phyloP scores from a whole-genome alignment of 2,797 vertebrate species.

The Bucorvus abyssinicus region DNA sequence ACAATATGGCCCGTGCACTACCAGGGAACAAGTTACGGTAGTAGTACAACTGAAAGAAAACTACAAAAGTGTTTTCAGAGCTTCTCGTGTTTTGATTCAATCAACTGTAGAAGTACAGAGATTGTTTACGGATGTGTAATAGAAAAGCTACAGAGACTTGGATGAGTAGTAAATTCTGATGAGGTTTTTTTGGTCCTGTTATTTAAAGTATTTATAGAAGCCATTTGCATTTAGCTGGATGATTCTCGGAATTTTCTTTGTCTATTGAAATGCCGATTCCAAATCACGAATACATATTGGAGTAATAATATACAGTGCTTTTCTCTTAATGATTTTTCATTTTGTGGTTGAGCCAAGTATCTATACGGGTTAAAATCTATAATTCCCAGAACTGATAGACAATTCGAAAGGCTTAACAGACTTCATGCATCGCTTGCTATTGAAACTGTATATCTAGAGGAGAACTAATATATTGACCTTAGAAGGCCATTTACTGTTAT shows the following conservation, averaged over 20 bases:
- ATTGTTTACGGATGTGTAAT: not conserved
- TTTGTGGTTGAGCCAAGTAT: slow-evolving; percentile 65
- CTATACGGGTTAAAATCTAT: slow-evolving; percentile 70
- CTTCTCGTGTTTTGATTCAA: slow-evolving; percentile 37
- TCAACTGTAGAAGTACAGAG: slow-evolving; percentile 16
- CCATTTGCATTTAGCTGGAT: slow-evolving; percentile 38
- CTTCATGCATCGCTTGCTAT: slow-evolving; percentile 61
- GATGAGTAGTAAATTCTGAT: slow-evolving; percentile 32
- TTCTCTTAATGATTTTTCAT: slow-evolving; percentile 65
- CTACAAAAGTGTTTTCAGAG: slow-evolving; percentile 20
- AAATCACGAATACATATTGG: slow-evolving; percentile 28
- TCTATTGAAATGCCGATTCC: slow-evolving; percentile 48
- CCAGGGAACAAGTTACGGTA: not conserved
- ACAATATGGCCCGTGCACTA: not conserved
- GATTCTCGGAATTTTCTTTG: slow-evolving; percentile 28
- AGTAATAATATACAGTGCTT: slow-evolving; percentile 50
- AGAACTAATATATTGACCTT: slow-evolving; percentile 68
- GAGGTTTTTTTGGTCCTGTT: not conserved
- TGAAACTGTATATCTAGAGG: slow-evolving; percentile 56
- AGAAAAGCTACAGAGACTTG: slow-evolving; percentile 21
- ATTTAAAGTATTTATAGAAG: slow-evolving; percentile 35
- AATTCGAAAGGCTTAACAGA: slow-evolving; percentile 64
- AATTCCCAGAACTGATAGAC: slow-evolving; percentile 72
- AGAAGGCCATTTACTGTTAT: slow-evolving; percentile 43
- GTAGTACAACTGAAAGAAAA: not conserved